Evolutionary conservation across 2,113 vertebrate species (phyloP).

Genomic region (Noctilio leporinus): DNA sequence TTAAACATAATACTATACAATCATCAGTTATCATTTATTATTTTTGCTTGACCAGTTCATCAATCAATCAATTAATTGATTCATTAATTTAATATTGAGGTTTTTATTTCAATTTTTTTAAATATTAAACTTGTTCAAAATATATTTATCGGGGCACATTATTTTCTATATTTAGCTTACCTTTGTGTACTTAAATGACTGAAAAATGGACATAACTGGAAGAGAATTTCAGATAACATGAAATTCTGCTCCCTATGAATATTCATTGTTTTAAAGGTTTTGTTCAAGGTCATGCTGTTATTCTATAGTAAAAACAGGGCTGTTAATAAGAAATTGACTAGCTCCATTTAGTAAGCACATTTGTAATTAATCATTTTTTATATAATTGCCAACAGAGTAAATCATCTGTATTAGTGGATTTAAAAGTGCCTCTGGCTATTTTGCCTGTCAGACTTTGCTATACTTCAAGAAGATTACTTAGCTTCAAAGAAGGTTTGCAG

Average conservation of each 20-base stretch:
- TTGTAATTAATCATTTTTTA: background rate
- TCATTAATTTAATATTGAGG: background rate
- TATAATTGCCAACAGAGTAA: background rate
- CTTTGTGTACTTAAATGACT: background rate
- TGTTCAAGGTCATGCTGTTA: background rate
- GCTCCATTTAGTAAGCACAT: background rate
- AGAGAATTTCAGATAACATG: background rate
- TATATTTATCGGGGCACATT: background rate
- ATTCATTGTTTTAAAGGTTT: background rate
- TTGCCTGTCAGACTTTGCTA: background rate
- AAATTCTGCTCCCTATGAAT: background rate
- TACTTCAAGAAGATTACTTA: background rate
- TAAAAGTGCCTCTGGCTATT: background rate
- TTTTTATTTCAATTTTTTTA: background rate
- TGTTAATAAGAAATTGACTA: background rate
- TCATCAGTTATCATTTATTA: background rate
- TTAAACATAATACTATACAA: background rate
- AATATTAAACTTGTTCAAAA: background rate
- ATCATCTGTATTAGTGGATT: conserved; percentile 1
- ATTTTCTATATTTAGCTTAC: background rate
- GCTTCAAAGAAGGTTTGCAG: background rate
- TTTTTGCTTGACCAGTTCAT: background rate
- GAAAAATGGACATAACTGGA: background rate
- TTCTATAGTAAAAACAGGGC: background rate
- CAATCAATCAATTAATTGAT: background rate